Percentiles rank a stretch among this genome's conserved stretches.
phyloP scores from a whole-genome alignment of 2,797 vertebrate genomes.

The Florisuga fusca region DNA sequence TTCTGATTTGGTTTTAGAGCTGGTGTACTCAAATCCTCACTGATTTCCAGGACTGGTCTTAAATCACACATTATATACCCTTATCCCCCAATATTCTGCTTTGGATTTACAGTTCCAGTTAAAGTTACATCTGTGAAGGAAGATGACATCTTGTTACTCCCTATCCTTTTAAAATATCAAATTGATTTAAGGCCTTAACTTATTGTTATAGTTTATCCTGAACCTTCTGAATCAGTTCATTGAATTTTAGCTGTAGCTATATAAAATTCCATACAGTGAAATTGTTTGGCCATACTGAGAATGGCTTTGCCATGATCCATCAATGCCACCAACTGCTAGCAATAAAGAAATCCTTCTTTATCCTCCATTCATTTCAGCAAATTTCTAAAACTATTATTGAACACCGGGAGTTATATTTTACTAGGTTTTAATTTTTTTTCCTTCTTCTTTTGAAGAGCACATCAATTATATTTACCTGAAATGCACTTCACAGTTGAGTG shows the following conservation, averaged over 20 bases:
- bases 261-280: constrained; percentile 76
- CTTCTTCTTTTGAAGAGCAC: constrained; percentile 43
- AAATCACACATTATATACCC: constrained; percentile 69
- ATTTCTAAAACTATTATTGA: constrained; percentile 69
- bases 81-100: constrained; percentile 47
- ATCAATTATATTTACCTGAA: constrained; percentile 45
- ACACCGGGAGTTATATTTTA: constrained; percentile 23
- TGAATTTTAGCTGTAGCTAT: constrained; percentile 80
- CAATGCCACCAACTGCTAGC: constrained; percentile 75
- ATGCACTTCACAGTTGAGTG: background rate
- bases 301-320: constrained; percentile 71
- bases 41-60: constrained; percentile 64
- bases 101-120: constrained; percentile 76
- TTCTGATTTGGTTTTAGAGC: constrained; percentile 45
- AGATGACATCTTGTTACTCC: constrained; percentile 69
- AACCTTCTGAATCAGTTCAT: constrained; percentile 81
- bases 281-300: constrained; percentile 74
- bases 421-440: constrained; percentile 56
- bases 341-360: constrained; percentile 62
- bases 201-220: constrained; percentile 80
- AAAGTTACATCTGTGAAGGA: constrained; percentile 70
- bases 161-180: constrained; percentile 68
- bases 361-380: constrained; percentile 61
- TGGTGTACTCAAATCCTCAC: constrained; percentile 59
- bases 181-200: constrained; percentile 78